Evolutionary conservation across 2,888 invertebrate genomes (phyloP), one percentile per base, ranked within the genome.

Genomic region (Athalia rosae): DNA sequence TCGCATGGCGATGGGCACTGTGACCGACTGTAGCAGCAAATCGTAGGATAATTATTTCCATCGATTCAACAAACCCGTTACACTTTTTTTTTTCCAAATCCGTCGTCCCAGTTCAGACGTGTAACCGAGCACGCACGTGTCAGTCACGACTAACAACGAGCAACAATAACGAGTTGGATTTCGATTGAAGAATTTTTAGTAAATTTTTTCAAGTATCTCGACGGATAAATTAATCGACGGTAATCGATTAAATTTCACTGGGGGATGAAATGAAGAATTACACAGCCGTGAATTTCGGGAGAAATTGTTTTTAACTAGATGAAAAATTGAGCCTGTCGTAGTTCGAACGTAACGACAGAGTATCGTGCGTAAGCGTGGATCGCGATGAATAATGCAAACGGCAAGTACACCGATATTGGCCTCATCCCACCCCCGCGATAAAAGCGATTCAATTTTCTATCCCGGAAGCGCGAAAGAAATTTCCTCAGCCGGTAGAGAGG

Each of bases 371-470:
- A 28, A 28, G 28, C 28, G 28, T 11, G 58, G 45, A 58, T 53
- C 71, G 15, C 77, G 74, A 80, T 86, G 78, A 85, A 86, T 86
- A 85, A 86, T 87, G 83, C 81, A 86, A 77, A 76, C 79, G 80
- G 83, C 85, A 84, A 85, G 84, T 85, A 84, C 85, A 83, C 81
- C 84, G 78, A 79, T 80, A 82, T 82, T 81, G 78, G 78, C 78
- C 78, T 79, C 73, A 76, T 77, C 58, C 56, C 3, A 5, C 61
- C n/a, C 62, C 43, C 11, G 62, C n/a, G 5, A 5, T n/a, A 62
- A 59, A 62, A 62, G 4, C 62, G 43, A n/a, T 43, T 43, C 5
- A 45, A 62, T 43, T n/a, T 6, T 62, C 43, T 43, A 45, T 62
- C 28, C 43, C 62, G 62, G 28, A 28, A 28, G 28, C 28, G 28